phyloP scores from a whole-genome alignment of 2,797 vertebrate genomes.

The Melanotaenia boesemani region DNA sequence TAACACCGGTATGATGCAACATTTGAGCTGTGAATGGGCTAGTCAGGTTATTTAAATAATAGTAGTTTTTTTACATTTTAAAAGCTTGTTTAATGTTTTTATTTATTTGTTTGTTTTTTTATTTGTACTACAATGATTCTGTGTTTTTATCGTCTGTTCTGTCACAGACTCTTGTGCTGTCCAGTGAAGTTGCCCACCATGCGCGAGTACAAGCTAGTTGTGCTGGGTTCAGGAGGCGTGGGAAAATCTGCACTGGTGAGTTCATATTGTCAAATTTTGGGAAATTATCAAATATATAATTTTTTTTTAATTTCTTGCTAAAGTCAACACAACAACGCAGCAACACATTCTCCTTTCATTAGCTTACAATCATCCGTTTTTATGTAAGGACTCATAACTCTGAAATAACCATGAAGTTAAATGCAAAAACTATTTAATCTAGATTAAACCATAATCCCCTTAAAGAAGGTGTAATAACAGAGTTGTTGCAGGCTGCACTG shows the following conservation, averaged over 20 bases:
- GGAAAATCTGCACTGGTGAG: slow-evolving; percentile 99
- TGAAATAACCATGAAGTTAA: not conserved
- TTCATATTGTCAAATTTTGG: slow-evolving; percentile 18
- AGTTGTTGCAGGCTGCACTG: too few species aligned
- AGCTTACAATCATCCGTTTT: too few species aligned
- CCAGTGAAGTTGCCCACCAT: slow-evolving; percentile 91
- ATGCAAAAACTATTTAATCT: not conserved
- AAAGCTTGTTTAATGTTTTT: not conserved
- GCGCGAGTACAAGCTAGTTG: slow-evolving; percentile 99
- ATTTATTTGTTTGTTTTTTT: too few species aligned
- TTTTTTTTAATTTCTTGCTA: not conserved
- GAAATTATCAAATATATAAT: not conserved
- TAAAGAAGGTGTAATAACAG: too few species aligned
- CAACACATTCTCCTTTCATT: not conserved
- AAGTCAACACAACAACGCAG: not conserved
- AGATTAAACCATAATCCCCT: too few species aligned
- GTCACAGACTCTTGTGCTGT: slow-evolving; percentile 82
- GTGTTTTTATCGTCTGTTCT: slow-evolving; percentile 29
- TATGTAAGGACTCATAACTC: not conserved
- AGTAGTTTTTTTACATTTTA: not conserved
- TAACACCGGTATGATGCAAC: not conserved
- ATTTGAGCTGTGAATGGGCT: not conserved
- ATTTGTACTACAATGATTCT: not conserved
- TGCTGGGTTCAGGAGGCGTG: slow-evolving; percentile 98
- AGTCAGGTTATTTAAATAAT: too few species aligned